Conservation (phyloP, 92 coral and sea anemone genomes). For the Galaxea fascicularis region DNA sequence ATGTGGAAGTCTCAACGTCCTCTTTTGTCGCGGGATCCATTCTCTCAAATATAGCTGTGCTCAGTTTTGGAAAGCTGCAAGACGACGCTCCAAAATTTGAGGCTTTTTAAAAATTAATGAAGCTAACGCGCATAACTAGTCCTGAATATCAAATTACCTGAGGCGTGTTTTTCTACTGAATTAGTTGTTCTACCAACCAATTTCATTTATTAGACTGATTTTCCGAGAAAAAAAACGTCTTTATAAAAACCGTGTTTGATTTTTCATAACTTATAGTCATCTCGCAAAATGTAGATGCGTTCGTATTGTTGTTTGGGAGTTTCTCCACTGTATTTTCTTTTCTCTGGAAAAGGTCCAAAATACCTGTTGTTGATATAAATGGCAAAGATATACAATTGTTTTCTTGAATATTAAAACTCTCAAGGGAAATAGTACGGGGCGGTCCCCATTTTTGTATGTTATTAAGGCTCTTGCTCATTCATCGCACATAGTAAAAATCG, state of each 20-base stretch:
- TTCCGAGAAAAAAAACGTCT: not conserved
- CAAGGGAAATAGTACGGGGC: not conserved
- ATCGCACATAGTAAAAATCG: too few relatives aligned
- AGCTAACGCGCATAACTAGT: constrained; percentile 6
- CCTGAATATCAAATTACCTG: not conserved
- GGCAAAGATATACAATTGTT: not conserved
- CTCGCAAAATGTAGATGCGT: not conserved
- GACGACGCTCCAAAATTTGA: constrained; percentile 29
- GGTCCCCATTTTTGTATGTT: not conserved
- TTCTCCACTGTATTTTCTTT: not conserved
- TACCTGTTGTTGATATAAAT: constrained; percentile 17
- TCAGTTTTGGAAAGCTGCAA: not conserved
- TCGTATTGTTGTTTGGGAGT: too few relatives aligned
- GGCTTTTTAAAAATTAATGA: constrained; percentile 38
- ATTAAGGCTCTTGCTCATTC: too few relatives aligned
- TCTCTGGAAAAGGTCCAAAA: constrained; percentile 29
- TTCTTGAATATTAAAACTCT: not conserved
- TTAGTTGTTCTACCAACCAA: too few relatives aligned
- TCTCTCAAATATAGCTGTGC: not conserved
- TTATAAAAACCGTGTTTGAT: not conserved
- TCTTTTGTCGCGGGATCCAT: constrained; percentile 28
- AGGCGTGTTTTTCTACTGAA: not conserved
- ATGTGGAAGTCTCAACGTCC: constrained; percentile 13
- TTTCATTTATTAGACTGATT: not conserved
- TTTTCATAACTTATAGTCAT: not conserved